Base-by-base conservation (phyloP, 2,888 invertebrate species). In the Eudemis profundana region DNA sequence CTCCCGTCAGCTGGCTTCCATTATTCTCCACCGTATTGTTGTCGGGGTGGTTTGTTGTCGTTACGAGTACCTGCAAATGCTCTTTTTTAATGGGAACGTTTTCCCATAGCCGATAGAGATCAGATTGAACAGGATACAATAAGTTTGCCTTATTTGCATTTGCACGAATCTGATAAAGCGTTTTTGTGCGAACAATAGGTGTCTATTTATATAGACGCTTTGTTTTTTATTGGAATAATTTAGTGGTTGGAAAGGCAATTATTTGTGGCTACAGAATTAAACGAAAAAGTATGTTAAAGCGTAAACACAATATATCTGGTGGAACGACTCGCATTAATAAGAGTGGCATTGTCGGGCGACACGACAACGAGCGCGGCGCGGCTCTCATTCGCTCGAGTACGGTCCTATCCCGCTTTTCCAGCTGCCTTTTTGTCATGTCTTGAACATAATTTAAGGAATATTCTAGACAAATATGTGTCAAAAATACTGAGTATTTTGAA, bases 1-100 rank as follows among this genome's bases (percentile, higher is more conserved):
- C 92, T 90, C 92, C 92, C 90, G 90, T 92, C 92, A 92, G 91
- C 90, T 91, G 92, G 87, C 86, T 81, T 81, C 90, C 89, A 91
- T 92, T 89, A 90, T 90, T 83, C 81, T 82, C 77, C 74, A 75
- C 76, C 74, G 83, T 78, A 86, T 88, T 87, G 85, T 88, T 85
- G 82, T 83, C 76, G 80, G 76, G 79, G 86, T 78, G 78, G 81
- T 79, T 78, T 79, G 75, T 77, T 76, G 74, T 78, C 74, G 79
- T 78, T 74, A 73, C 69, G 71, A 82, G 76, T 87, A 87, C 87
- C 89, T 89, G 87, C 83, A 83, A 76, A 74, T 74, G 76, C 73
- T 78, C 76, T 78, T 82, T 83, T 83, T 81, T 83, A 82, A 82
- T 81, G 76, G 78, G 75, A 79, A 78, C 77, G 73, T 75, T 77